Conservation (phyloP, 2,797 vertebrate species). For the Threskiornis aethiopicus region DNA sequence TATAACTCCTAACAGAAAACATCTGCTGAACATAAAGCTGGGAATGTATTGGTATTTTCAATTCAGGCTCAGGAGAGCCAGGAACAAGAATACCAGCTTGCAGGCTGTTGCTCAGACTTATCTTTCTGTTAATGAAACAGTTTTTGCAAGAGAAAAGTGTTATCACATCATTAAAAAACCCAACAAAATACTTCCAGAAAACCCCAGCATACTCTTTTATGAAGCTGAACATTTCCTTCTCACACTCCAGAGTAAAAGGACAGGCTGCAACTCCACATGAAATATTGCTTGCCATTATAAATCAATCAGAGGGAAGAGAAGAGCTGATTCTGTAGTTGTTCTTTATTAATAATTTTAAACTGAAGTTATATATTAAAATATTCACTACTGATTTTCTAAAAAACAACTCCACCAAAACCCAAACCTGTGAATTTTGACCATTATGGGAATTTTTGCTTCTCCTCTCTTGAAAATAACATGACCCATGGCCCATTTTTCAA, state of each 20-base stretch:
- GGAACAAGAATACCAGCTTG: not conserved
- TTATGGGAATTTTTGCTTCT: slow-evolving; percentile 64
- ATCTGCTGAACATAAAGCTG: slow-evolving; percentile 32
- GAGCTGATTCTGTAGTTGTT: slow-evolving; percentile 20
- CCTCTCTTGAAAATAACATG: slow-evolving; percentile 60
- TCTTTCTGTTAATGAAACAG: slow-evolving; percentile 63
- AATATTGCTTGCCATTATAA: slow-evolving; percentile 45
- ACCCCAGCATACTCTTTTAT: not conserved
- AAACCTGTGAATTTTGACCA: slow-evolving; percentile 49
- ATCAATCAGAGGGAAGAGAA: not conserved
- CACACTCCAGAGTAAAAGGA: slow-evolving; percentile 7
- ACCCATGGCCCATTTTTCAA: slow-evolving; percentile 77
- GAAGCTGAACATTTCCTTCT: slow-evolving; percentile 54
- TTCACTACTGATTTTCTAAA: not conserved
- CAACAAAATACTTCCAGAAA: slow-evolving; percentile 5
- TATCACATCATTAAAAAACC: slow-evolving; percentile 49
- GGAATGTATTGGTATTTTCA: slow-evolving; percentile 33
- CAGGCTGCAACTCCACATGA: slow-evolving; percentile 11
- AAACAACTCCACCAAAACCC: not conserved
- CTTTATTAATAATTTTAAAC: slow-evolving; percentile 55
- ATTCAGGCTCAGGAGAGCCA: not conserved
- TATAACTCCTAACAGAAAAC: slow-evolving; percentile 28
- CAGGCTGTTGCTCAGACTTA: not conserved
- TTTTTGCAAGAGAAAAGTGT: slow-evolving; percentile 66
- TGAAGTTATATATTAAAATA: slow-evolving; percentile 43